phyloP scores from a whole-genome alignment of 2,113 vertebrate species.

The Salvelinus fontinalis region DNA sequence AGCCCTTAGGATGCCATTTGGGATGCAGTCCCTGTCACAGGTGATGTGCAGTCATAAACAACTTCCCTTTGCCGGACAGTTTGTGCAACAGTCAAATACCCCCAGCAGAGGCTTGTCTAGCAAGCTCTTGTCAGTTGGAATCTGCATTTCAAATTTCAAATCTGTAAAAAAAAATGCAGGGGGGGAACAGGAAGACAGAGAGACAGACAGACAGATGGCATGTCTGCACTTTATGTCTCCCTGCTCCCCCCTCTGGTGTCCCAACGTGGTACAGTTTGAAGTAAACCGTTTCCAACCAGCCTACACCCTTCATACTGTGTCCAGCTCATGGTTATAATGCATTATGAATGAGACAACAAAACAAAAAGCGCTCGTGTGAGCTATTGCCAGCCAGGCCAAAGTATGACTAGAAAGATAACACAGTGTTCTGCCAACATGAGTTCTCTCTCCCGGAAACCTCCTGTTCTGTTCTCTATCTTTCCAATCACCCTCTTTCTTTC shows the following conservation, averaged over 20 bases:
- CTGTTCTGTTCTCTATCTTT: neutral
- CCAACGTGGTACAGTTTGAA: neutral
- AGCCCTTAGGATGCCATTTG: no score
- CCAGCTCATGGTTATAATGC: neutral
- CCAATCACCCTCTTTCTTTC: neutral
- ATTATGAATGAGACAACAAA: slow-evolving; percentile 3
- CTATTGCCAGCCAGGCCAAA: neutral
- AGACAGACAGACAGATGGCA: slow-evolving; percentile 6
- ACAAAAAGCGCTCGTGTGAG: neutral
- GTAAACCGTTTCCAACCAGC: neutral
- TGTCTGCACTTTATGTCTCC: neutral
- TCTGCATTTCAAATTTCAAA: neutral
- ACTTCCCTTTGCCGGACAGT: neutral
- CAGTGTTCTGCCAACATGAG: neutral
- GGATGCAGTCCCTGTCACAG: neutral
- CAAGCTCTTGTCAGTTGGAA: neutral
- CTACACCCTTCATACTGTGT: neutral
- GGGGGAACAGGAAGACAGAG: no score
- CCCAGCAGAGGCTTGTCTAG: neutral
- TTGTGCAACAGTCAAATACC: neutral
- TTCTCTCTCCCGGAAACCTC: neutral
- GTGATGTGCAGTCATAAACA: neutral
- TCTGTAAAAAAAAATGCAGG: neutral
- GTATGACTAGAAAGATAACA: slow-evolving; percentile 5
- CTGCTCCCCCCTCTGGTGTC: neutral